Base-by-base conservation (phyloP, 2,797 vertebrate species). In the Sebastes cheni region DNA sequence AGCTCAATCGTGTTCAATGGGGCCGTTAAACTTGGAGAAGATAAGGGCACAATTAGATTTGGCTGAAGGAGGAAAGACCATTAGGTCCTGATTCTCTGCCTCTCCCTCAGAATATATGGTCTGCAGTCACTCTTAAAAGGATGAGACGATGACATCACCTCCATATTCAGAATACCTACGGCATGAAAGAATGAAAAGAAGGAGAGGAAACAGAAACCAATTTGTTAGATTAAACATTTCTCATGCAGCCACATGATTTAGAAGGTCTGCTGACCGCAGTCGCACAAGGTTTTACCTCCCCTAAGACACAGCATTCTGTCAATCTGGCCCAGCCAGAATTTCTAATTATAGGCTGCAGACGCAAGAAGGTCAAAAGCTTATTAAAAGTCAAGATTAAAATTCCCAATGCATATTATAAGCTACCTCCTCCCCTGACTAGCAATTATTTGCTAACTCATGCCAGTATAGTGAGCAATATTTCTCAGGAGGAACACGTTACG, bases 341-440 rank as follows among this genome's bases (percentile, higher is more conserved):
- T 95, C 95, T 96, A 96, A 96, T 96, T 97, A 96, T 95, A 95
- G 94, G 88, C 89, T 86, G 86, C 90, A 95, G 95, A 96, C 90
- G 91, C 91, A 93, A 94, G 94, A 96, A 96, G 95, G 95, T 97
- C 95, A 96, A 87, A 91, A 93, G 94, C 94, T 94, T 95, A 96
- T 96, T 96, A 96, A 95, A 95, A 96, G 91, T 92, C 95, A 95
- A 95, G 95, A 95, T 95, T 92, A 93, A 95, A 95, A 92, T 93
- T 94, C 89, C 92, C 88, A 91, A 76, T 91, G 91, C 92, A 93
- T 93, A 92, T 92, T 93, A 93, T 90, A 89, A 93, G 85, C 88
- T 82, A 86, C 90, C 87, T 90, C 88, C 89, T 91, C 89, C 89
- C 86, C 81, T 84, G 88, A 90, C 90, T 91, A 75, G 90, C 85